A percentile compares a stretch with the other conserved stretches of the same genome.
Evolutionary conservation across 2,797 vertebrate species (phyloP).

Genomic region (Pangasius macronema): DNA sequence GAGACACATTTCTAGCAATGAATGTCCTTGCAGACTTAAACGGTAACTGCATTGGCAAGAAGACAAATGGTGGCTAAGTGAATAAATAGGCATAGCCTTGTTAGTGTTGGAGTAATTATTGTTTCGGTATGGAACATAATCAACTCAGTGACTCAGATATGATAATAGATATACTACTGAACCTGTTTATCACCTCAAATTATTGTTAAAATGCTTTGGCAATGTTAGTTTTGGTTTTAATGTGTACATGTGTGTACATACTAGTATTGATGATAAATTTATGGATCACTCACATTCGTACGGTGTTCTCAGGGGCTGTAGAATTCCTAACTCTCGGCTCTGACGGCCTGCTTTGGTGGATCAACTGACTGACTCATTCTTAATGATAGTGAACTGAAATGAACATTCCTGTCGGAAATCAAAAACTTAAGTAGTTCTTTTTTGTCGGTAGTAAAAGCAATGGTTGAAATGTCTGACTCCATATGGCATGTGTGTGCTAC

Average conservation of each 20-base stretch:
- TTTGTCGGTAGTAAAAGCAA: not conserved
- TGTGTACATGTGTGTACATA: not conserved
- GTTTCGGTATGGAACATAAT: not conserved
- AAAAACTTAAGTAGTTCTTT: not conserved
- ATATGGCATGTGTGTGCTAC: not conserved
- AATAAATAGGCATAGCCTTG: not conserved
- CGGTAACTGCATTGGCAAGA: not conserved
- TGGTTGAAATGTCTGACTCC: not conserved
- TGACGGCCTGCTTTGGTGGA: not conserved
- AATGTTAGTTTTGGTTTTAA: not conserved
- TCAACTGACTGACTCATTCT: not conserved
- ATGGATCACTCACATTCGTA: not conserved
- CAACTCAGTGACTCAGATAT: not conserved
- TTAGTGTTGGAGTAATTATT: conserved; percentile 8
- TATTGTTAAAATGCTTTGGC: not conserved
- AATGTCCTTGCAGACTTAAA: not conserved
- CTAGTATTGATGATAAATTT: not conserved
- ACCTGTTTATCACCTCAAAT: not conserved
- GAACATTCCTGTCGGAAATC: not conserved
- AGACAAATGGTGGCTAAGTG: not conserved
- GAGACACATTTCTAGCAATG: conserved; percentile 23
- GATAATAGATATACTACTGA: not conserved
- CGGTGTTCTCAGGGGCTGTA: not conserved
- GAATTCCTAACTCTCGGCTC: not conserved
- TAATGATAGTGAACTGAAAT: not conserved